phyloP scores from a whole-genome alignment of 2,113 vertebrate genomes.

The Perca flavescens region DNA sequence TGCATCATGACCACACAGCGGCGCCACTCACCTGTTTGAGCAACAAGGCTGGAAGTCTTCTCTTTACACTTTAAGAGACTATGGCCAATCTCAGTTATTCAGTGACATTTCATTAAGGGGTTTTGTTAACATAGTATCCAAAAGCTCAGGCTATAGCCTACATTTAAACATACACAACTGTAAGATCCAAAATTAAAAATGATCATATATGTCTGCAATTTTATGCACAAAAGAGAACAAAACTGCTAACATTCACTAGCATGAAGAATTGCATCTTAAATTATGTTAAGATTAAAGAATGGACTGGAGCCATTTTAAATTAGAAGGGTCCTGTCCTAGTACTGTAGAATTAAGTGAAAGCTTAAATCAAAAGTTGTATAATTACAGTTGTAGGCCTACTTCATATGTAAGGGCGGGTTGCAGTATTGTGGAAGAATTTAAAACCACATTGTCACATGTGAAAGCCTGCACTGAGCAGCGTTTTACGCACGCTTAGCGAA shows the following conservation, averaged over 20 bases:
- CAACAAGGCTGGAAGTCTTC: neutral
- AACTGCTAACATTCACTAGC: neutral
- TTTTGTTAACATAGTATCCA: neutral
- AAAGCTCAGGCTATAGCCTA: neutral
- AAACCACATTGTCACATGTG: neutral
- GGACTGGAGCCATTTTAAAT: neutral
- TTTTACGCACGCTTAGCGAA: constrained; percentile 35
- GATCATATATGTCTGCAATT: neutral
- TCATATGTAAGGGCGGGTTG: neutral
- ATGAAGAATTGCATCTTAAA: neutral
- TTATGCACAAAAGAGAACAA: neutral
- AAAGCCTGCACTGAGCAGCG: neutral
- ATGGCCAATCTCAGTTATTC: neutral
- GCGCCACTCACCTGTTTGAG: constrained; percentile 62
- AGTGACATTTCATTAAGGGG: neutral
- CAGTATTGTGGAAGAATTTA: neutral
- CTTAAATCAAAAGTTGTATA: neutral
- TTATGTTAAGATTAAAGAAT: neutral
- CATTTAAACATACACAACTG: neutral
- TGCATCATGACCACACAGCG: constrained; percentile 60
- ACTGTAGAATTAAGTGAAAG: no score
- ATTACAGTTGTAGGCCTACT: no score
- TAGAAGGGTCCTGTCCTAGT: neutral
- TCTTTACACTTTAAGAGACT: neutral
- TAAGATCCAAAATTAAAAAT: neutral